phyloP scores from a whole-genome alignment of 2,888 invertebrate genomes.

The Ptilodon capucinus region DNA sequence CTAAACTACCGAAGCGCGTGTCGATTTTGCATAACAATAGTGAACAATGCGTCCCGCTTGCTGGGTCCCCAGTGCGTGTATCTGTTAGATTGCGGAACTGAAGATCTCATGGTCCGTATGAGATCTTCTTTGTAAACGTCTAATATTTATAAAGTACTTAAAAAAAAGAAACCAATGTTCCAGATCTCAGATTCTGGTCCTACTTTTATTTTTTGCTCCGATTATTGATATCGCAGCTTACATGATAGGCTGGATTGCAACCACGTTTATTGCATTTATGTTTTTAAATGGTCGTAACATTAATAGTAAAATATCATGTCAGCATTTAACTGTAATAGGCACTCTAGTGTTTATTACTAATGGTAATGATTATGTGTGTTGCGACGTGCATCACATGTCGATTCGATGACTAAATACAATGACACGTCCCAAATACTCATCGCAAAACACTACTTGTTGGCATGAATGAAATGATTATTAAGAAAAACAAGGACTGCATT shows the following conservation, averaged over 20 bases:
- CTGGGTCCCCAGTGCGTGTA: slow-evolving; percentile 33
- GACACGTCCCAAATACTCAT: slow-evolving; percentile 30
- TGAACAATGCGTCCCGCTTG: slow-evolving; percentile 47
- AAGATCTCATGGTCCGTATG: slow-evolving; percentile 21
- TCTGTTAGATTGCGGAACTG: slow-evolving; percentile 31
- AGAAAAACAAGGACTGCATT: slow-evolving; percentile 13
- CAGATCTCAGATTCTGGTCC: slow-evolving; percentile 10
- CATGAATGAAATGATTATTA: slow-evolving; percentile 25
- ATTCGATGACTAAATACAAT: slow-evolving; percentile 36
- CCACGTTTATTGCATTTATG: background rate
- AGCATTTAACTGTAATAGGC: slow-evolving; percentile 40
- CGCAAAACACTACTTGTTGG: slow-evolving; percentile 11
- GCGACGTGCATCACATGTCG: slow-evolving; percentile 46
- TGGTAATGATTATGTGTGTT: slow-evolving; percentile 31
- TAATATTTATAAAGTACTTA: background rate
- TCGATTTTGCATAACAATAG: slow-evolving; percentile 62
- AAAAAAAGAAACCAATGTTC: background rate
- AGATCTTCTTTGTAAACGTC: background rate
- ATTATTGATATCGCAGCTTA: slow-evolving; percentile 25
- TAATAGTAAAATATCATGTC: slow-evolving; percentile 11
- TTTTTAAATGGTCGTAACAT: slow-evolving; percentile 6
- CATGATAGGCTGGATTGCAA: slow-evolving; percentile 20
- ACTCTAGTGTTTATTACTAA: slow-evolving; percentile 45
- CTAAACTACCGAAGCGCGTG: slow-evolving; percentile 52
- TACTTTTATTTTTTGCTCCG: slow-evolving; percentile 24